Base-by-base conservation (phyloP, 1,140 invertebrate genomes). In the Penaeus vannamei region DNA sequence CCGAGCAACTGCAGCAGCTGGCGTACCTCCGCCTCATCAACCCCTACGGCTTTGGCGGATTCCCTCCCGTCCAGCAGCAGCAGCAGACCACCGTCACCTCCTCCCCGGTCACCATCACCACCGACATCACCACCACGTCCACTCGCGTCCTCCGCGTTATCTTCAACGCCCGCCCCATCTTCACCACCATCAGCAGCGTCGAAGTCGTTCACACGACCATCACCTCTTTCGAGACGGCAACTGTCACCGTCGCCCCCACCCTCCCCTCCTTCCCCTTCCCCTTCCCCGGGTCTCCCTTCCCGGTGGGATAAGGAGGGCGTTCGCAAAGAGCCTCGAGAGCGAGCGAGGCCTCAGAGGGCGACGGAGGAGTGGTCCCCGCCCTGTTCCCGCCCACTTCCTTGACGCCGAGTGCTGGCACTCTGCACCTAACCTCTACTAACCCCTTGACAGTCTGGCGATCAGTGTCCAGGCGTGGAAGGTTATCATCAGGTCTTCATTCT, bases 81-180 rank as follows among this genome's bases (percentile, higher is more conserved):
- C 95, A 95, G 53, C 96, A 97, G 90, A 96, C 96, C 91, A 95
- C 96, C 22, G 93, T 97, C 17, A 97, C 96, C 8, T 97, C 96
- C n/a, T 96, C 96, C 0, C 96, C 97, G 0, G 94, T 97, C 23
- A 94, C 97, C 1, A 95, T 96, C 72, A 96, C 96, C 91, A 97
- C 96, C 0, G 93, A 96, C 91, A 94, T 97, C 10, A 97, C 96
- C 1, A 94, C 96, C 82, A 97, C 97, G 0, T 95, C 97, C 60
- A 97, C 96, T 77, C 96, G 96, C 93, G 94, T 97, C 29, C 93
- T 98, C 29, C 97, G 97, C 92, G 93, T 98, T 22, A 97, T 96
- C 1, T 98, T 98, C 92, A 97, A 97, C 10, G 97, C 97, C 32
- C 97, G 97, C 92, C 97, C 97, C 0, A 96, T 97, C 0, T 96